Evolutionary conservation across 2,113 vertebrate species (phyloP).

Genomic region (Oryzias melastigma): DNA sequence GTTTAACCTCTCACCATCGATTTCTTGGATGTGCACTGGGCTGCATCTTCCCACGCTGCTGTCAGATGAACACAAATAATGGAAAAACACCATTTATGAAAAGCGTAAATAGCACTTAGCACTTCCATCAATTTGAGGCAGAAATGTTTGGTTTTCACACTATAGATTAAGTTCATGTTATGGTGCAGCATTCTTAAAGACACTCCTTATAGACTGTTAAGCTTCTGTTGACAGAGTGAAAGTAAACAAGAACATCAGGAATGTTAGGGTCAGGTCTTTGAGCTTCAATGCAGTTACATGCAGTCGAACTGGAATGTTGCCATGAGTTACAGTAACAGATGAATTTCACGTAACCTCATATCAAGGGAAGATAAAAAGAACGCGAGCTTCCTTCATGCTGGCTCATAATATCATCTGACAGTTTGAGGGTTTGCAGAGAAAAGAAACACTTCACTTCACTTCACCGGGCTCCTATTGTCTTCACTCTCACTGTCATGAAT

Average conservation of each 20-base stretch:
- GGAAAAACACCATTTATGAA: constrained; percentile 35
- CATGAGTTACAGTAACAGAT: neutral
- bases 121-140: neutral
- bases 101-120: constrained; percentile 35
- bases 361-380: too few species aligned
- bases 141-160: constrained; percentile 13
- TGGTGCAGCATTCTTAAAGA: neutral
- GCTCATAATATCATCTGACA: too few species aligned
- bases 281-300: too few species aligned
- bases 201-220: neutral
- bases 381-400: too few species aligned
- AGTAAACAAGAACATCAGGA: neutral
- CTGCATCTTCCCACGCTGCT: constrained; percentile 13
- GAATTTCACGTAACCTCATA: neutral
- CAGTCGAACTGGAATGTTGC: too few species aligned
- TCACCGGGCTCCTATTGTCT: too few species aligned
- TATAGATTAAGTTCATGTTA: neutral
- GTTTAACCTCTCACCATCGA: constrained; percentile 16
- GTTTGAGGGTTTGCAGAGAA: too few species aligned
- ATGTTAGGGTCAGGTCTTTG: neutral
- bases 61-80: constrained; percentile 12
- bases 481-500: too few species aligned
- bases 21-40: constrained; percentile 9
- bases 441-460: too few species aligned
- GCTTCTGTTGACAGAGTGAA: neutral